phyloP scores from a whole-genome alignment of 2,888 invertebrate genomes.

The Carpatolechia fugitivella region DNA sequence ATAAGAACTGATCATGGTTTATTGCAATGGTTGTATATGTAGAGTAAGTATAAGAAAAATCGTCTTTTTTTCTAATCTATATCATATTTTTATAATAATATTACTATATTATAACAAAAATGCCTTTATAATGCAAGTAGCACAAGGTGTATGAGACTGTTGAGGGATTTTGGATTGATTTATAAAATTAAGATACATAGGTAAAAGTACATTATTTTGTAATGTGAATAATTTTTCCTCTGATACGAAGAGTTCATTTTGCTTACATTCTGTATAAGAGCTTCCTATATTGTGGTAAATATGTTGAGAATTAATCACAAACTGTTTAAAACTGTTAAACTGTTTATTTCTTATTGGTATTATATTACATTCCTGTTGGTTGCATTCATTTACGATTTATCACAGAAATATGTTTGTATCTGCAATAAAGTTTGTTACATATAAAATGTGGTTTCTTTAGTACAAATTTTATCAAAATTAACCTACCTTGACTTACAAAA shows the following conservation, averaged over 20 bases:
- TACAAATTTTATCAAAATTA: constrained; percentile 30
- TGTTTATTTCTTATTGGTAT: constrained; percentile 49
- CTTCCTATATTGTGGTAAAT: constrained; percentile 3
- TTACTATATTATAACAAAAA: constrained; percentile 26
- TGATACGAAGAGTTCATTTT: neutral
- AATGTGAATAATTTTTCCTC: too few relatives aligned
- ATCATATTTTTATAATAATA: constrained; percentile 33
- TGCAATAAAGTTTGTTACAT: constrained; percentile 60
- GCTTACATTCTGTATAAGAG: neutral
- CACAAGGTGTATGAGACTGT: constrained; percentile 34
- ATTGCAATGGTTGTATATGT: neutral
- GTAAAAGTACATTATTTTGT: neutral
- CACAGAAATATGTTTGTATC: constrained; percentile 42
- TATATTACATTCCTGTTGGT: constrained; percentile 63
- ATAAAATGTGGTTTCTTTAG: constrained; percentile 29
- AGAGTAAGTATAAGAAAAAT: neutral
- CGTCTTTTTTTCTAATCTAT: neutral
- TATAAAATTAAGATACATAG: constrained; percentile 35
- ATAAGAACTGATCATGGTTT: neutral
- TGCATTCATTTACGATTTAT: constrained; percentile 44
- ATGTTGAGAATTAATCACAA: constrained; percentile 4
- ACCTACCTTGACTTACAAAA: neutral
- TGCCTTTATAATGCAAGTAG: constrained; percentile 39
- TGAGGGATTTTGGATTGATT: constrained; percentile 40
- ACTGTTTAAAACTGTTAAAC: constrained; percentile 42